Evolutionary conservation across 2,797 vertebrate species (phyloP).

Genomic region (Pantherophis alleghaniensis): DNA sequence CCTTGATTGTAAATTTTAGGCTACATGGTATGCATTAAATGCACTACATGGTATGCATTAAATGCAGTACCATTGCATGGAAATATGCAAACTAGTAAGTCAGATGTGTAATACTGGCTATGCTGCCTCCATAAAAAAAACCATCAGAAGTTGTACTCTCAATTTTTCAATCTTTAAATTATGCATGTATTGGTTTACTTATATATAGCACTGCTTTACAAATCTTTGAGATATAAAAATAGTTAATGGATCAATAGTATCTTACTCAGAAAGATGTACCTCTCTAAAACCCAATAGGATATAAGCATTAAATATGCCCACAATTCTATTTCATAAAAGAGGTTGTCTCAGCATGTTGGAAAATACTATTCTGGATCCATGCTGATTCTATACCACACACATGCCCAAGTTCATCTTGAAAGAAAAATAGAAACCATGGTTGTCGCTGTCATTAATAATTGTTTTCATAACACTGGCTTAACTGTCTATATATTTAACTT

Average conservation of each 20-base stretch:
- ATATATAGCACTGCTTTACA: not conserved
- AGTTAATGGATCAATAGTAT: not conserved
- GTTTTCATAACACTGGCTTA: constrained; percentile 14
- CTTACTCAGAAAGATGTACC: not conserved
- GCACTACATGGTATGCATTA: not conserved
- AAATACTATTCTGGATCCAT: not conserved
- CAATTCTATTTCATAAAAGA: not conserved
- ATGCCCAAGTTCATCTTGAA: not conserved
- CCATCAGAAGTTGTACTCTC: not conserved
- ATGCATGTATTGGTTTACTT: not conserved
- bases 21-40: not conserved
- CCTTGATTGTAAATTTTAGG: not conserved
- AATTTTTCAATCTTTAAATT: not conserved
- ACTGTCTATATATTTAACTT: not conserved
- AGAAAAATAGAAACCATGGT: not conserved
- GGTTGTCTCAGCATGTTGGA: not conserved
- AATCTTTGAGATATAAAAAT: not conserved
- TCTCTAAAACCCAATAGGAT: not conserved
- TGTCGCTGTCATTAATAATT: constrained; percentile 3
- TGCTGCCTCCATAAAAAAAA: not conserved
- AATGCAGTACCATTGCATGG: not conserved
- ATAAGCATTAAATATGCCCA: not conserved
- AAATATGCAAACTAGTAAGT: not conserved
- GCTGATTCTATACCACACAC: not conserved
- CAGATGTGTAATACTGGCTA: not conserved